These are phyloP conservation scores for Leucoraja ocellata DNA, from an alignment of 2,797 vertebrate genomes.

Conservation along the genomic window DNA sequence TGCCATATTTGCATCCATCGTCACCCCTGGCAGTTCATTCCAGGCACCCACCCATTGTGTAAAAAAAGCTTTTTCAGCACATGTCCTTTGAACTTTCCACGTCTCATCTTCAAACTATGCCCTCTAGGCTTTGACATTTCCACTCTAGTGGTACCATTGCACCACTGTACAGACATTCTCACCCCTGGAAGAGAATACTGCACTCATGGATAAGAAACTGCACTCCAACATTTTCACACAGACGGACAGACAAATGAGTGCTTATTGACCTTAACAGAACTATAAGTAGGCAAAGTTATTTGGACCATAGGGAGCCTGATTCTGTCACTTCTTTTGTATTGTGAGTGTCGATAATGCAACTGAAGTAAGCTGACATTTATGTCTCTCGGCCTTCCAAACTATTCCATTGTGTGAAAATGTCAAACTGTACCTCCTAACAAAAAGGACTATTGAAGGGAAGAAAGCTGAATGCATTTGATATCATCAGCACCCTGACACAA, in stretches of 20 bases:
- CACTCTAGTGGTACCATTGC: too few species aligned
- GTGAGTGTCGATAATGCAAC: background rate
- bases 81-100: too few species aligned
- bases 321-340: background rate
- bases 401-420: constrained; percentile 13
- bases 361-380: background rate
- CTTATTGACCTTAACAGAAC: background rate
- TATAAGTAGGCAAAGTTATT: background rate
- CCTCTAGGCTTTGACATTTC: too few species aligned
- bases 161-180: too few species aligned
- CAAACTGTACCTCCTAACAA: background rate
- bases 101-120: too few species aligned
- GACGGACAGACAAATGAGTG: background rate
- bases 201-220: background rate
- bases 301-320: background rate
- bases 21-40: too few species aligned
- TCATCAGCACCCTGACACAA: background rate
- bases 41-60: too few species aligned
- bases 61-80: too few species aligned
- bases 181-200: too few species aligned
- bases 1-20: too few species aligned
- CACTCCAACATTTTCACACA: background rate
- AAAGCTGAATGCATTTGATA: background rate
- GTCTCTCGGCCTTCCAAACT: background rate
- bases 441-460: background rate